phyloP scores from a whole-genome alignment of 2,797 vertebrate genomes.

The Jordanella pulchra region DNA sequence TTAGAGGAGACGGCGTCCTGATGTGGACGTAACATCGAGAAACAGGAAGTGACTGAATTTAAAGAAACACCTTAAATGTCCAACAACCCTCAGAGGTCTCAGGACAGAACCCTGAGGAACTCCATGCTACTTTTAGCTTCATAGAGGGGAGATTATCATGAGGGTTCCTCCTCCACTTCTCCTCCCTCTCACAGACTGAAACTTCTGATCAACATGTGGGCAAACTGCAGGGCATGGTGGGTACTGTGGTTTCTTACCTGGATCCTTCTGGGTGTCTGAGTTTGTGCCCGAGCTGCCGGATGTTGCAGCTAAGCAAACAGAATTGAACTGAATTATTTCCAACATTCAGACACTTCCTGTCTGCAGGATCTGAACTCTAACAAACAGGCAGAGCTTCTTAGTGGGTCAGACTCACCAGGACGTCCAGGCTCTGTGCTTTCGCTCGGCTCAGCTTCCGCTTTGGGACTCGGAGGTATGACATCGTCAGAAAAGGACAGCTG shows the following conservation, averaged over 20 bases:
- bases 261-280: slow-evolving; percentile 58
- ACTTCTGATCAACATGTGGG: not conserved
- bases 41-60: not conserved
- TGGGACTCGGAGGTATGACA: slow-evolving; percentile 5
- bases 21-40: not conserved
- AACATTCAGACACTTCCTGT: not conserved
- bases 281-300: slow-evolving; percentile 51
- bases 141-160: no score
- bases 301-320: slow-evolving; percentile 19
- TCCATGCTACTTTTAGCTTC: no score
- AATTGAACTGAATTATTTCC: not conserved
- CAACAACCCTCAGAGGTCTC: no score
- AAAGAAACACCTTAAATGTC: no score
- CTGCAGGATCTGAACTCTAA: not conserved
- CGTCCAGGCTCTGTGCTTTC: fast-evolving
- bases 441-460: not conserved
- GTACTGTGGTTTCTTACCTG: slow-evolving; percentile 63
- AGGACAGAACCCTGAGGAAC: no score
- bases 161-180: no score
- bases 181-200: not conserved
- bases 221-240: slow-evolving; percentile 8
- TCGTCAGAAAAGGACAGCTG: slow-evolving; percentile 32
- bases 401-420: slow-evolving; percentile 14
- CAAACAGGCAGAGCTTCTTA: not conserved
- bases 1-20: no score